Conservation (phyloP, 1,140 invertebrate genomes). For the Olivierus martensii region DNA sequence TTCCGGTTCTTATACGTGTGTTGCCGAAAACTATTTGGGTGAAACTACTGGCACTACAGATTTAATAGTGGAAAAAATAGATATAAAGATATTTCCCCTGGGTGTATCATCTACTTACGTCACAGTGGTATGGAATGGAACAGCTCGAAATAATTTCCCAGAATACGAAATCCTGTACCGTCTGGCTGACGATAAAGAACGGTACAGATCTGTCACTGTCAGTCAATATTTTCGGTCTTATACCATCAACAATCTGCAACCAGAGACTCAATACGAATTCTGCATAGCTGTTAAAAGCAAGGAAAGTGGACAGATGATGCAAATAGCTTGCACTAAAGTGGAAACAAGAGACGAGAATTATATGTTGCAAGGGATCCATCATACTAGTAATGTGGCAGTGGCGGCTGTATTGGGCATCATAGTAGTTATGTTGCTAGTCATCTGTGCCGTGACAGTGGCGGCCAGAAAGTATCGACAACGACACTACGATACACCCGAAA, state of each 20-base stretch:
- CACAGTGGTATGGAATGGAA: conserved; percentile 35
- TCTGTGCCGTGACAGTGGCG: conserved; percentile 24
- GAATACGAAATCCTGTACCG: conserved; percentile 32
- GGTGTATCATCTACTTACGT: conserved; percentile 30
- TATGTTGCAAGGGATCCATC: conserved; percentile 26
- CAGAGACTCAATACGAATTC: conserved; percentile 32
- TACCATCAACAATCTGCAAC: conserved; percentile 32
- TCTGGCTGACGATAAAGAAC: conserved; percentile 4
- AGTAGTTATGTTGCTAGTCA: conserved; percentile 21
- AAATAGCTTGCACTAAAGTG: conserved; percentile 30
- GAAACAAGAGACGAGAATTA: conserved; percentile 20
- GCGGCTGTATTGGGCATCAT: conserved; percentile 26
- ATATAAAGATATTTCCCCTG: conserved; percentile 28
- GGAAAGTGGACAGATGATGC: conserved; percentile 24
- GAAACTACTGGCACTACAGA: conserved; percentile 13
- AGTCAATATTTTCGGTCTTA: conserved; percentile 26
- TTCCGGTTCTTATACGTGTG: conserved; percentile 24
- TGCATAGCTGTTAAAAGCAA: conserved; percentile 33
- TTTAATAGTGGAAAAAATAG: conserved; percentile 29
- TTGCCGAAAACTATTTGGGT: conserved; percentile 23
- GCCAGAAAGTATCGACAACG: conserved; percentile 26
- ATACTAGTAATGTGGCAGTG: conserved; percentile 26
- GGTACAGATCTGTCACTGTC: conserved; percentile 14
- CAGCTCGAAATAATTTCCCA: conserved; percentile 27
- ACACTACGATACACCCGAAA: conserved; percentile 29